phyloP scores from a whole-genome alignment of 2,113 vertebrate genomes.

The Platichthys flesus region DNA sequence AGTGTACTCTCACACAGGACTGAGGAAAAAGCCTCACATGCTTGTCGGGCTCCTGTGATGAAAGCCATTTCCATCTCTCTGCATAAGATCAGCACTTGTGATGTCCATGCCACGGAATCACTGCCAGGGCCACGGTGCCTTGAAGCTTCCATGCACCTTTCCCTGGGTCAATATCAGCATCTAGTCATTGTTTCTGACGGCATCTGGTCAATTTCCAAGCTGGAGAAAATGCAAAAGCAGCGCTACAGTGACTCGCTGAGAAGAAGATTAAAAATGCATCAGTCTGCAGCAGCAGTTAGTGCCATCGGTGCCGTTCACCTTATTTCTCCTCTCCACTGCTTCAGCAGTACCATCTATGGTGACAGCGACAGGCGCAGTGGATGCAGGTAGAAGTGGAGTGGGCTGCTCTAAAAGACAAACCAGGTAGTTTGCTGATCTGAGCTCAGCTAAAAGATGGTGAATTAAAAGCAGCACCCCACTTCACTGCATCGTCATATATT shows the following conservation, averaged over 20 bases:
- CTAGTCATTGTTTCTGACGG: constrained; percentile 11
- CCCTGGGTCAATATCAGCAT: constrained; percentile 12
- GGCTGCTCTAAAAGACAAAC: neutral
- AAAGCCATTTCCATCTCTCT: constrained; percentile 26
- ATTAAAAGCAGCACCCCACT: neutral
- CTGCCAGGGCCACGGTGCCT: neutral
- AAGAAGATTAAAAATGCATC: constrained; percentile 40
- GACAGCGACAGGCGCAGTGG: constrained; percentile 24
- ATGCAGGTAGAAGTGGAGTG: constrained; percentile 10
- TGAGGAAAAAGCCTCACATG: constrained; percentile 9
- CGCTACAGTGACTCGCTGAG: constrained; percentile 22
- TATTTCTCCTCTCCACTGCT: constrained; percentile 45
- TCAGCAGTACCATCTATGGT: constrained; percentile 1
- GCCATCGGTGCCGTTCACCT: constrained; percentile 23
- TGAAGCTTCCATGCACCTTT: constrained; percentile 1
- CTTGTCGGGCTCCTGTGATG: constrained; percentile 5
- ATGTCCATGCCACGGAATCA: constrained; percentile 30
- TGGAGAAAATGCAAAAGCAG: neutral
- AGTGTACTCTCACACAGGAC: constrained; percentile 31
- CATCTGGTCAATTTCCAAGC: neutral
- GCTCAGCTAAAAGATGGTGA: constrained; percentile 13
- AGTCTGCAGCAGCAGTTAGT: constrained; percentile 7
- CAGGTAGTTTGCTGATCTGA: constrained; percentile 13
- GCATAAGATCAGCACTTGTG: constrained; percentile 7
- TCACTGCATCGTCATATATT: neutral